Evolutionary conservation across 2,113 vertebrate species (phyloP).

Genomic region (Saimiri boliviensis): DNA sequence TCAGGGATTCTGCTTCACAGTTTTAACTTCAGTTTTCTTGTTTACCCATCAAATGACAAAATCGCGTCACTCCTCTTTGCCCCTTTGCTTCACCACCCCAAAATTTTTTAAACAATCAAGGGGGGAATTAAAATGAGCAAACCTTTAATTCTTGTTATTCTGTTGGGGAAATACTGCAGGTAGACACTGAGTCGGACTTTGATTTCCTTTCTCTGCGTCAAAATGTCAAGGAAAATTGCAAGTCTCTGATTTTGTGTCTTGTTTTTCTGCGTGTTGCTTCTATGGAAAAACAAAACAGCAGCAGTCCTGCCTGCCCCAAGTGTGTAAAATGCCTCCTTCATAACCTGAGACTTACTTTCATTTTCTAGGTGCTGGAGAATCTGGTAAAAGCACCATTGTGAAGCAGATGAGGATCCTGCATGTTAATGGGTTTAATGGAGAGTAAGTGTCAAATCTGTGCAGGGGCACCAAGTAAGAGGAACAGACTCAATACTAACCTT

Average conservation of each 20-base stretch:
- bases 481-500: neutral
- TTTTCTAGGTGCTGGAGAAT: constrained; percentile 96
- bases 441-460: constrained; percentile 89
- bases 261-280: constrained; percentile 66
- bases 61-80: neutral
- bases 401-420: constrained; percentile 98
- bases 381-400: constrained; percentile 99
- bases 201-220: constrained; percentile 78
- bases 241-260: constrained; percentile 71
- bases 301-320: neutral
- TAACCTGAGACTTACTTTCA: constrained; percentile 84
- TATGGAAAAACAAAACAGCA: neutral
- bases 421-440: constrained; percentile 99
- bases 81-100: neutral
- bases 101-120: neutral
- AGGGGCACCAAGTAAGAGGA: neutral
- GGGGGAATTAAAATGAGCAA: neutral
- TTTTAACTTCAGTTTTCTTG: neutral
- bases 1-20: neutral
- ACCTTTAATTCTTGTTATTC: constrained; percentile 72
- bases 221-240: constrained; percentile 80
- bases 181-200: constrained; percentile 74
- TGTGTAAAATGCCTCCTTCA: constrained; percentile 75
- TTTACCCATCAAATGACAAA: neutral
- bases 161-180: constrained; percentile 80